A percentile compares a stretch with the other conserved stretches of the same genome.
phyloP scores from a whole-genome alignment of 1,140 invertebrate species.

The Oncopeltus fasciatus region DNA sequence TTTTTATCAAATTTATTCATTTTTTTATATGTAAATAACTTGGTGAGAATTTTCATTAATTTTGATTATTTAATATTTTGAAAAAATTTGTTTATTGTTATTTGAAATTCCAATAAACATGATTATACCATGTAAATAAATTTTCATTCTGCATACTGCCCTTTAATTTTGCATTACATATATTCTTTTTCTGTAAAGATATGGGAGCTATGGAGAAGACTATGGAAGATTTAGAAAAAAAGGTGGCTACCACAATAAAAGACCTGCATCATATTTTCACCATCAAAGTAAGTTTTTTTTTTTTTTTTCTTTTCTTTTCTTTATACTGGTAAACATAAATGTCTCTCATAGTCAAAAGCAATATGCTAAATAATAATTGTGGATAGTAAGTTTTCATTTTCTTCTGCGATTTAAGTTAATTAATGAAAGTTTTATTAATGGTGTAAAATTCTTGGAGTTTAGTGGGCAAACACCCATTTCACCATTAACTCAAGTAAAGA shows the following conservation, averaged over 20 bases:
- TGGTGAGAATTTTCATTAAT: neutral
- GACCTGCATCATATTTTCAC: neutral
- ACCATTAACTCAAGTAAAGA: too few species aligned
- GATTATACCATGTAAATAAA: neutral
- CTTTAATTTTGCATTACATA: neutral
- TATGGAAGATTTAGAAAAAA: neutral
- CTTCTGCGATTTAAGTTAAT: neutral
- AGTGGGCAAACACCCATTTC: too few species aligned
- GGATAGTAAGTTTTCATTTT: neutral
- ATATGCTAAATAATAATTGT: neutral
- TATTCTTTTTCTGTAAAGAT: neutral
- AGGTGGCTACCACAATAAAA: neutral
- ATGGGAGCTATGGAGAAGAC: neutral
- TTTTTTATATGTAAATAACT: neutral
- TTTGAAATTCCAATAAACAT: too few species aligned
- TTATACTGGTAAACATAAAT: too few species aligned
- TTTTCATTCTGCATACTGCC: neutral
- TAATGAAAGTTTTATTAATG: neutral
- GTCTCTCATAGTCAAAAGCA: neutral
- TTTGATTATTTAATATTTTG: neutral
- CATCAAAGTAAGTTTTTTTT: too few species aligned
- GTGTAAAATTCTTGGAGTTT: neutral
- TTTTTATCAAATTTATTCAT: neutral
- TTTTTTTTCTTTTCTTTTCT: too few species aligned
- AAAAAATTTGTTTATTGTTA: neutral